phyloP scores from a whole-genome alignment of 2,888 invertebrate species.

The Homarus gammarus region DNA sequence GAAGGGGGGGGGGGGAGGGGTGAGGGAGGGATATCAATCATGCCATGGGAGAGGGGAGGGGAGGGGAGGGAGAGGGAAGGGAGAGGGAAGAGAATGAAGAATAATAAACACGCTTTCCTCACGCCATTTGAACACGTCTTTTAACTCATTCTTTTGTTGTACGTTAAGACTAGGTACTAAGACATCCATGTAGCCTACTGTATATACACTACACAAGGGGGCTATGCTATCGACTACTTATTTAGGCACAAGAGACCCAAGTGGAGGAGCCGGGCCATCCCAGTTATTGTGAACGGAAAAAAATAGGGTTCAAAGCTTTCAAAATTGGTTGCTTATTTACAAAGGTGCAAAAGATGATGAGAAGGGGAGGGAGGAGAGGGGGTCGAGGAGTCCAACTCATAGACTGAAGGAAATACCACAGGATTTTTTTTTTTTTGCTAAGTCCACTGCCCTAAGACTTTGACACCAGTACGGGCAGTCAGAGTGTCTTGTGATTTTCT shows the following conservation, averaged over 20 bases:
- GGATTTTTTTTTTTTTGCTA: too few relatives aligned
- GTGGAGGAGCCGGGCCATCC: constrained; percentile 63
- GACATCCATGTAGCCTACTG: constrained; percentile 57
- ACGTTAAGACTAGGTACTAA: constrained; percentile 33
- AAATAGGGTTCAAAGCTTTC: constrained; percentile 62
- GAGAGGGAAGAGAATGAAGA: background rate
- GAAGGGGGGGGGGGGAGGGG: too few relatives aligned
- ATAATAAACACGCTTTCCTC: constrained; percentile 36
- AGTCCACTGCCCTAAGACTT: too few relatives aligned
- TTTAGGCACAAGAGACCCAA: constrained; percentile 67
- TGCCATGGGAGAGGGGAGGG: constrained; percentile 15
- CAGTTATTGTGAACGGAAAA: constrained; percentile 45
- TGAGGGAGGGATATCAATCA: background rate
- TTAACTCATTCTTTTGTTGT: constrained; percentile 36
- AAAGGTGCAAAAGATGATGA: constrained; percentile 8
- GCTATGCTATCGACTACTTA: constrained; percentile 59
- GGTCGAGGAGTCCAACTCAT: too few relatives aligned
- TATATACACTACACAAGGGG: constrained; percentile 27
- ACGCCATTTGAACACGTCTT: background rate
- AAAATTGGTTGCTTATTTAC: constrained; percentile 49
- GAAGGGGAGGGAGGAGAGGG: constrained; percentile 6
- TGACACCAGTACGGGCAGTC: too few relatives aligned
- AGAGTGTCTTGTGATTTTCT: too few relatives aligned
- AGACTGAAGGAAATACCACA: too few relatives aligned
- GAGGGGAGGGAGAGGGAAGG: too few relatives aligned